Evolutionary conservation across 2,888 invertebrate species (phyloP).

Genomic region (Halictus ligatus): DNA sequence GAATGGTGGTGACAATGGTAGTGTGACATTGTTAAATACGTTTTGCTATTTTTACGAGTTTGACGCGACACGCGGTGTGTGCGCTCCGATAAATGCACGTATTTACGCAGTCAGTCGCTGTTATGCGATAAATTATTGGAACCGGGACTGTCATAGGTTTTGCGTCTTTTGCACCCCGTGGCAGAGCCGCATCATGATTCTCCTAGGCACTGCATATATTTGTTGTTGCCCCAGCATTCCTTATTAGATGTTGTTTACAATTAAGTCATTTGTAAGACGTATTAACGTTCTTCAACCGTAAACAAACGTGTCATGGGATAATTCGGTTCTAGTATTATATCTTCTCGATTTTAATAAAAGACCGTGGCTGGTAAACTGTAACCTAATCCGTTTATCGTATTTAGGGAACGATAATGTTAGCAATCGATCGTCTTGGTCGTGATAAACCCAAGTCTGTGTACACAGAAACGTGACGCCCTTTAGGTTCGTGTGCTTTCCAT

Average conservation of each 20-base stretch:
- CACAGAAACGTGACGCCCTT: background rate
- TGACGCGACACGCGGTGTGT: background rate
- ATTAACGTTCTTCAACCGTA: background rate
- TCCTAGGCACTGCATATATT: background rate
- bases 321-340: background rate
- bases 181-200: background rate
- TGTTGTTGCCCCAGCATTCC: background rate
- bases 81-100: background rate
- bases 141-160: background rate
- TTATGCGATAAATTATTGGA: too few species aligned
- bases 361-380: background rate
- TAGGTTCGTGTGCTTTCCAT: background rate
- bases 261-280: background rate
- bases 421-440: background rate
- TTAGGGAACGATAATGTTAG: background rate
- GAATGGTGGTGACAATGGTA: background rate
- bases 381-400: background rate
- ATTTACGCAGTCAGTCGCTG: background rate
- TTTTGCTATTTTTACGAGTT: conserved; percentile 16
- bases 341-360: background rate
- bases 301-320: background rate
- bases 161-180: background rate
- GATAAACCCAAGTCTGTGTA: background rate
- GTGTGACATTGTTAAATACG: background rate
- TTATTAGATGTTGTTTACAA: background rate